phyloP scores from a whole-genome alignment of 2,888 invertebrate species.

The Pseudococcus viburni region DNA sequence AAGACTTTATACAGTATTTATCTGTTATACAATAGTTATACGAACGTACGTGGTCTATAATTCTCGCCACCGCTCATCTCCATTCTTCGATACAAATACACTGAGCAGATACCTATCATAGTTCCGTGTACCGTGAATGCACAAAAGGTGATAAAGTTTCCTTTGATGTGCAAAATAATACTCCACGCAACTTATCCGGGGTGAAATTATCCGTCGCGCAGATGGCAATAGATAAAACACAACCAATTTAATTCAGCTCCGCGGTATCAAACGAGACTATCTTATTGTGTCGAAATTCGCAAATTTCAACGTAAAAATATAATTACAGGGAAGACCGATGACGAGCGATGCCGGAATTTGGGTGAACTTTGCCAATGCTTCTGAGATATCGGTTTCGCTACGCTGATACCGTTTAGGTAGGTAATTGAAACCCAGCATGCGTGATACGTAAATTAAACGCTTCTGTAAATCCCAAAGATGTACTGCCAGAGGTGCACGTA shows the following conservation, averaged over 20 bases:
- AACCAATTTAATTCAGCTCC: slow-evolving; percentile 10
- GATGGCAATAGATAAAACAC: background rate
- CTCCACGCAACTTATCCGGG: background rate
- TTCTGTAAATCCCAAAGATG: too few species aligned
- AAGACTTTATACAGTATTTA: too few species aligned
- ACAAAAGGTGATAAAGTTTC: slow-evolving; percentile 25
- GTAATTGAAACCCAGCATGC: slow-evolving; percentile 11
- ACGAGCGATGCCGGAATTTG: background rate
- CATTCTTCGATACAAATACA: background rate
- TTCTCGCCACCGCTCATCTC: background rate
- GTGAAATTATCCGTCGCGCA: slow-evolving; percentile 11
- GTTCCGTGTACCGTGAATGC: background rate
- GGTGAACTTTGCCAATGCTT: slow-evolving; percentile 8
- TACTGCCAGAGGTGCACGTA: too few species aligned
- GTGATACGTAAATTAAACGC: slow-evolving; percentile 6
- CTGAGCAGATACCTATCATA: background rate
- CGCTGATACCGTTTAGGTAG: background rate
- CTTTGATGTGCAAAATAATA: slow-evolving; percentile 11
- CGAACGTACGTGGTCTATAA: background rate
- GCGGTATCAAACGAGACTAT: background rate
- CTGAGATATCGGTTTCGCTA: background rate
- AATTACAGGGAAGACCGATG: slow-evolving; percentile 10
- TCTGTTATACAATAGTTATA: too few species aligned
- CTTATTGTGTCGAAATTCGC: slow-evolving; percentile 8
- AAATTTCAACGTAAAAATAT: background rate